Percentiles rank a stretch among this genome's conserved stretches.
phyloP scores from a whole-genome alignment of 1,140 invertebrate genomes.

The Temnothorax longispinosus region DNA sequence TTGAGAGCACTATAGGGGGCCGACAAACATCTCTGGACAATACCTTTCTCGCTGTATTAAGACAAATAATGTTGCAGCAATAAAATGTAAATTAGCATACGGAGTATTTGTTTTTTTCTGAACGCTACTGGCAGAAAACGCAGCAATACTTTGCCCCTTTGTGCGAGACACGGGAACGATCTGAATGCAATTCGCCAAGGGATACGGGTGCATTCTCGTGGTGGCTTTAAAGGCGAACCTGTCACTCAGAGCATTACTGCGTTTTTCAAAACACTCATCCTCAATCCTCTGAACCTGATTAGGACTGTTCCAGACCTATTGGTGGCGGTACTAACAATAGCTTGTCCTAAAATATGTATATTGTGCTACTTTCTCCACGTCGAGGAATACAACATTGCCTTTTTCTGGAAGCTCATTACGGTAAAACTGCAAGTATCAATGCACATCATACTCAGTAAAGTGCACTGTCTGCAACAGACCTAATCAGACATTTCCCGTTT shows the following conservation, averaged over 20 bases:
- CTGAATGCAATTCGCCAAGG: not conserved
- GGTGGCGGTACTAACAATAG: conserved; percentile 80
- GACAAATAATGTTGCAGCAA: conserved; percentile 84
- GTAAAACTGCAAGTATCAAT: conserved; percentile 21
- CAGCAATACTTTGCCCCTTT: conserved; percentile 78
- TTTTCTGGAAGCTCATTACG: conserved; percentile 7
- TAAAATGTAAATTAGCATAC: conserved; percentile 85
- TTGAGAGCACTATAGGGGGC: conserved; percentile 76
- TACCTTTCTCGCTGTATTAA: conserved; percentile 81
- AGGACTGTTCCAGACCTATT: conserved; percentile 85
- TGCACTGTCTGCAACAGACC: conserved; percentile 81
- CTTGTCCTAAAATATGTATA: conserved; percentile 9
- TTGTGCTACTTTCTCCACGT: conserved; percentile 25
- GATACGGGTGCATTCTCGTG: not conserved
- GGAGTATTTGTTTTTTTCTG: conserved; percentile 81
- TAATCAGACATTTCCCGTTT: conserved; percentile 83
- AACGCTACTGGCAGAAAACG: conserved; percentile 77
- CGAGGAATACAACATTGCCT: conserved; percentile 8
- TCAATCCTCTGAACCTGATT: conserved; percentile 83
- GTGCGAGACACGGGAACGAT: not conserved
- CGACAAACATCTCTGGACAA: conserved; percentile 74
- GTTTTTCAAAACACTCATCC: conserved; percentile 78
- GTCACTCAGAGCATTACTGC: conserved; percentile 79
- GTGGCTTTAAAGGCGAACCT: not conserved
- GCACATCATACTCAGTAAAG: conserved; percentile 28